phyloP scores from a whole-genome alignment of 1,140 invertebrate species.

The Papilio dardanus region DNA sequence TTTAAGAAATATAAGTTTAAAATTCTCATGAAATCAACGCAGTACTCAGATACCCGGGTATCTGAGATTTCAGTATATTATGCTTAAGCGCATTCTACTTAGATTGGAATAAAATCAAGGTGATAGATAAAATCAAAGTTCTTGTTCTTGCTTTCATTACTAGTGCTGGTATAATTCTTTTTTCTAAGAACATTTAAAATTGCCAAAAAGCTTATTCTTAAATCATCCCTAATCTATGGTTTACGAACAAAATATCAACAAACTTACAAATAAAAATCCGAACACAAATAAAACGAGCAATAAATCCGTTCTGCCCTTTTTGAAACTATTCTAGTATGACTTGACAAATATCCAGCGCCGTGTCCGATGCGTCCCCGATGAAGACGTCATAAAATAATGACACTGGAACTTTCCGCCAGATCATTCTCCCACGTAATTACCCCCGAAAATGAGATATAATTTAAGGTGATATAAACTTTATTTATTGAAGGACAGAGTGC shows the following conservation, averaged over 20 bases:
- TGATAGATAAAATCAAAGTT: too few species aligned
- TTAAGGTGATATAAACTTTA: constrained; percentile 27
- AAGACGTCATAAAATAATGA: constrained; percentile 78
- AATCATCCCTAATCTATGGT: background rate
- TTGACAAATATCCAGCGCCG: constrained; percentile 57
- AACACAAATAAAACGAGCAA: constrained; percentile 47
- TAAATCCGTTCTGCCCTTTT: constrained; percentile 53
- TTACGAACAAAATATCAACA: constrained; percentile 27
- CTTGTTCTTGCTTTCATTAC: too few species aligned
- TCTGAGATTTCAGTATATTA: too few species aligned
- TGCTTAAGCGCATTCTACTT: too few species aligned
- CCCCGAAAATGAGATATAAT: constrained; percentile 47
- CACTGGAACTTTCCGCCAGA: constrained; percentile 63
- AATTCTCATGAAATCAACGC: too few species aligned
- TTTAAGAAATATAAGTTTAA: too few species aligned
- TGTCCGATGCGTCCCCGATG: constrained; percentile 63
- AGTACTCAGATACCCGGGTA: too few species aligned
- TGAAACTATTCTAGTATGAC: constrained; percentile 51
- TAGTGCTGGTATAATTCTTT: too few species aligned
- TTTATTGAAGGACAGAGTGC: constrained; percentile 1
- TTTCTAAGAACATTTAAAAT: background rate
- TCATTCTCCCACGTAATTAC: constrained; percentile 57
- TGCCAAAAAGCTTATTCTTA: background rate
- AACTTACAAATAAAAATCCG: constrained; percentile 41
- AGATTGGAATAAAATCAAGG: too few species aligned